phyloP scores from a whole-genome alignment of 2,113 vertebrate genomes.

The Sardina pilchardus region DNA sequence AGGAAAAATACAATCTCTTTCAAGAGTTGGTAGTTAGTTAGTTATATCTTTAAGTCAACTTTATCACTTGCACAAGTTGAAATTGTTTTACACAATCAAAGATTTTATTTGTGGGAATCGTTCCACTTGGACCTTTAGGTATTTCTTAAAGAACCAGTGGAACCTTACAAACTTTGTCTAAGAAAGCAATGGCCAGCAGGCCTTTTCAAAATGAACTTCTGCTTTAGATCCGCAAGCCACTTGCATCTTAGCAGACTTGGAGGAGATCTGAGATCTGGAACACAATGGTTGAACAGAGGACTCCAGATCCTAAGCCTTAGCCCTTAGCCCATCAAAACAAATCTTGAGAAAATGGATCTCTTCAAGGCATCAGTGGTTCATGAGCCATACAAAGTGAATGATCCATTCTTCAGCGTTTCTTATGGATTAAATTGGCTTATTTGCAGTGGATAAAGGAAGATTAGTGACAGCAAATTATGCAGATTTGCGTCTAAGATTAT shows the following conservation, averaged over 20 bases:
- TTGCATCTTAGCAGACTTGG: not conserved
- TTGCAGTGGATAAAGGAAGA: conserved; percentile 66
- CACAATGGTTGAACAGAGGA: not conserved
- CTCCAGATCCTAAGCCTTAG: conserved; percentile 22
- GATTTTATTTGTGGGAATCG: not conserved
- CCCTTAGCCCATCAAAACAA: conserved; percentile 49
- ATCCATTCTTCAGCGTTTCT: conserved; percentile 62
- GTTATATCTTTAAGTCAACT: not conserved
- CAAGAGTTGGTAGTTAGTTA: not conserved
- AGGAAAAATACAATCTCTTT: not conserved
- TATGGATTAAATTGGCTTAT: conserved; percentile 69
- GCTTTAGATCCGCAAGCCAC: not conserved
- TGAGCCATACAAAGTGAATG: conserved; percentile 50
- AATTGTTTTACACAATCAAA: not conserved
- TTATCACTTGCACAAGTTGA: not conserved
- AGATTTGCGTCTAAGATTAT: conserved; percentile 76
- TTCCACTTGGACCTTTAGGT: not conserved
- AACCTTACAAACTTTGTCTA: not conserved
- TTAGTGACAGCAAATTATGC: conserved; percentile 78
- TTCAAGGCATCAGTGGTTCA: conserved; percentile 54
- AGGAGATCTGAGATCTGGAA: not conserved
- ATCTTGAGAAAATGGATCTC: conserved; percentile 61
- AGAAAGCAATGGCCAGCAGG: not conserved
- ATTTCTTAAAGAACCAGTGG: not conserved
- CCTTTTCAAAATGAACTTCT: not conserved